Conservation (phyloP, 2,797 vertebrate species). For the Alosa sapidissima region DNA sequence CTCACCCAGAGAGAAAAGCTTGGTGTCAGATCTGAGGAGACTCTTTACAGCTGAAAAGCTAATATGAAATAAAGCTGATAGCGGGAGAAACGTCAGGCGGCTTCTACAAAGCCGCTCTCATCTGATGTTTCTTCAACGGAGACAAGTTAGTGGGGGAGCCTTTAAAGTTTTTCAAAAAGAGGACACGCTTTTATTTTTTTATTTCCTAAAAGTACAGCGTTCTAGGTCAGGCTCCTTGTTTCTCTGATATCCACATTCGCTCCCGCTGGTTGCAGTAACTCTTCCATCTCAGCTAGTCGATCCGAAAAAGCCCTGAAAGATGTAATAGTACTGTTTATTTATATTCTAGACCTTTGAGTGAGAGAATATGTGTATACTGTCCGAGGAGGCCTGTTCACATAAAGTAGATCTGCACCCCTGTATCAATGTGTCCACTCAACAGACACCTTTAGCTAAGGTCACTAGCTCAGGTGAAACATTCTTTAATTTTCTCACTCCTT, state of each 20-base stretch:
- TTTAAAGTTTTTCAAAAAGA: constrained; percentile 3
- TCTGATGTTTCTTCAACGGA: neutral
- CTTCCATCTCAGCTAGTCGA: neutral
- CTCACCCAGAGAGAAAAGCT: neutral
- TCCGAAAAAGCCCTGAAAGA: neutral
- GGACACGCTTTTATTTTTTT: neutral
- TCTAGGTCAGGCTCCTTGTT: neutral
- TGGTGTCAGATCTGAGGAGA: neutral
- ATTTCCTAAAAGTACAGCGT: neutral
- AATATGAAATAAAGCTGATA: neutral
- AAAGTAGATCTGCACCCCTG: neutral
- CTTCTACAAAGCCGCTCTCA: neutral
- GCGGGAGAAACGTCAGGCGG: neutral
- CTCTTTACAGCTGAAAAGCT: neutral
- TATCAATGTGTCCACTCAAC: neutral
- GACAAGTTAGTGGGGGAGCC: neutral
- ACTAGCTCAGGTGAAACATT: neutral
- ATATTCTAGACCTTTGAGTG: neutral
- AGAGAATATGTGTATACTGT: neutral
- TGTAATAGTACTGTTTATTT: neutral
- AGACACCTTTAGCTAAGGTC: neutral
- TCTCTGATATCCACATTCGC: neutral
- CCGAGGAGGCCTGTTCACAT: neutral
- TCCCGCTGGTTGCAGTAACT: neutral
- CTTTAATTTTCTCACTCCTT: constrained; percentile 21